A percentile compares a stretch with the other conserved stretches of the same genome.
These are phyloP conservation scores for Folsomia manolachei DNA, from an alignment of 2,888 invertebrate genomes.

Conservation along the genomic window DNA sequence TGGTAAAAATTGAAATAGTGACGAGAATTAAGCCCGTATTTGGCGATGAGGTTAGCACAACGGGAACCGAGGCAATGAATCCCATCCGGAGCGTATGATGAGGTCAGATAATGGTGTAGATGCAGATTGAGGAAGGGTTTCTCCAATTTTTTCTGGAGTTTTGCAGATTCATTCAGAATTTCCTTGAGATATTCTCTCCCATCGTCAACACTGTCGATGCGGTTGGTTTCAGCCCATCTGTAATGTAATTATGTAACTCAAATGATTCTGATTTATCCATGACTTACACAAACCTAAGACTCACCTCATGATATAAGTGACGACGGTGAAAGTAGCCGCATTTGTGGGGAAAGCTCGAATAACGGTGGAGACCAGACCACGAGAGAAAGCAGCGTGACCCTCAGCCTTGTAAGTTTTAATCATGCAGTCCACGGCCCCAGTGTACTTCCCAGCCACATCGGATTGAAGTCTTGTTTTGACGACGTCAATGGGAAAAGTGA, in stretches of 20 bases:
- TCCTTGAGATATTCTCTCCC: constrained; percentile 33
- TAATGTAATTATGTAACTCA: not conserved
- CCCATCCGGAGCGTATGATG: constrained; percentile 22
- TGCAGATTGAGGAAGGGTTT: constrained; percentile 31
- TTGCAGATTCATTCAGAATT: constrained; percentile 24
- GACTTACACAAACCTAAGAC: too few species aligned
- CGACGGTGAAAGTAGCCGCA: constrained; percentile 85
- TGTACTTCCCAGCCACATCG: constrained; percentile 64
- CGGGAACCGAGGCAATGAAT: constrained; percentile 28
- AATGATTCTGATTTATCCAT: too few species aligned
- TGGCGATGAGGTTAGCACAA: constrained; percentile 26
- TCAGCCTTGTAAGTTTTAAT: constrained; percentile 66
- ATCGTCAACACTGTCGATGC: constrained; percentile 22
- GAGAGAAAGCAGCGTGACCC: constrained; percentile 69
- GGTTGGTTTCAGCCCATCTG: constrained; percentile 32
- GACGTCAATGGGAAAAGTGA: constrained; percentile 84
- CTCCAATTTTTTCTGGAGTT: constrained; percentile 35
- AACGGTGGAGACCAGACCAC: constrained; percentile 74
- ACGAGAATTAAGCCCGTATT: constrained; percentile 23
- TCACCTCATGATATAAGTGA: constrained; percentile 71
- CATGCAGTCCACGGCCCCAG: constrained; percentile 71
- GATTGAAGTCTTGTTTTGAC: constrained; percentile 84
- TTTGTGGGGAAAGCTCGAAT: constrained; percentile 88
- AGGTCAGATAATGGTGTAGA: constrained; percentile 34
- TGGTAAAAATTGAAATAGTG: constrained; percentile 35